Conservation (phyloP, 2,888 invertebrate species). For the Zygogramma bicolorata region DNA sequence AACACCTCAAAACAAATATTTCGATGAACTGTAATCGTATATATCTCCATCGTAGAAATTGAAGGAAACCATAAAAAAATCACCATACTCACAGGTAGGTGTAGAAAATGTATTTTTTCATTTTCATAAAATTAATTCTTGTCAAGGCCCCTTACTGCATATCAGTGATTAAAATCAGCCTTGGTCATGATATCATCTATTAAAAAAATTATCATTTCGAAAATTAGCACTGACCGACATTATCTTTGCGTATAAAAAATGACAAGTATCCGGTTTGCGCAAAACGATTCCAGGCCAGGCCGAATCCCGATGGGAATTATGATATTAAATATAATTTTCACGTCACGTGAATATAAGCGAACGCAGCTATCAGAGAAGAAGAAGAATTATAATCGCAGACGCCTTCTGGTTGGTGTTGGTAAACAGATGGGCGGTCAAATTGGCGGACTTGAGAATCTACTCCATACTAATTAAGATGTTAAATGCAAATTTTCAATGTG, state of each 20-base stretch:
- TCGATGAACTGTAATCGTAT: no score
- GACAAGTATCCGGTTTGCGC: conserved; percentile 17
- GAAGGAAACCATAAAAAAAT: no score
- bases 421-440: conserved; percentile 62
- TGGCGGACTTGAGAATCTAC: conserved; percentile 53
- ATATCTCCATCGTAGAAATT: no score
- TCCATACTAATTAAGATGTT: conserved; percentile 64
- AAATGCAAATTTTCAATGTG: conserved; percentile 58
- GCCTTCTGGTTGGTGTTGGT: conserved; percentile 55
- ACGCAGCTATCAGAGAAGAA: conserved; percentile 36
- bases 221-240: background rate
- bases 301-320: conserved; percentile 35
- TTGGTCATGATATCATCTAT: background rate
- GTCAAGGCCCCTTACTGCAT: background rate
- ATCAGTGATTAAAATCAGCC: background rate
- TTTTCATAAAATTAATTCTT: no score
- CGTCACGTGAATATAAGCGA: conserved; percentile 41
- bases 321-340: conserved; percentile 47
- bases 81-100: no score
- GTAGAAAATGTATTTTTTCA: no score
- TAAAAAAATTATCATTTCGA: background rate
- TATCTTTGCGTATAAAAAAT: conserved; percentile 18
- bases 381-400: conserved; percentile 42
- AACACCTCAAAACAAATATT: no score
- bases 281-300: conserved; percentile 6